Evolutionary conservation across 2,113 vertebrate species (phyloP).

Genomic region (Serilophus lunatus): DNA sequence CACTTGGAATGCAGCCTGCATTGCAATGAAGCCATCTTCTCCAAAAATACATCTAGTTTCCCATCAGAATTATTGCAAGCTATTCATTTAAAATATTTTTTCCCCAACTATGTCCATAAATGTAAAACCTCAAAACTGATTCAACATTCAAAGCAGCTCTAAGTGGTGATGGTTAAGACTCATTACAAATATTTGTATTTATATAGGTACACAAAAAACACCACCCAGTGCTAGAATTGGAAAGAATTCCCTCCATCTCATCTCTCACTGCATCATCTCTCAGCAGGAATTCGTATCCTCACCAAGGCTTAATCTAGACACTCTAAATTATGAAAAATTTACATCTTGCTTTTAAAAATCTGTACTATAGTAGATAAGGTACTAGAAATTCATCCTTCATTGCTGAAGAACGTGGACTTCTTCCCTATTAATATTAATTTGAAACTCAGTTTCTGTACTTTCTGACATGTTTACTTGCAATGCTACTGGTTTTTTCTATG

Average conservation of each 20-base stretch:
- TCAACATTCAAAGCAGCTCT: not conserved
- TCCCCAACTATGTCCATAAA: not conserved
- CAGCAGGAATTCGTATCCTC: not conserved
- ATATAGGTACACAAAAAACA: not conserved
- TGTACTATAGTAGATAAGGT: not conserved
- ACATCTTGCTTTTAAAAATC: not conserved
- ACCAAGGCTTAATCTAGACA: not conserved
- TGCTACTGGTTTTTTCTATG: not conserved
- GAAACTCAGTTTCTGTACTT: not conserved
- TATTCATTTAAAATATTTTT: not conserved
- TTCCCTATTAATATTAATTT: slow-evolving; percentile 3
- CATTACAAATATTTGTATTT: not conserved
- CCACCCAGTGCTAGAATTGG: not conserved
- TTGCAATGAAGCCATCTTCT: not conserved
- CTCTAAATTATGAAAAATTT: not conserved
- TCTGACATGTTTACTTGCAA: slow-evolving; percentile 24
- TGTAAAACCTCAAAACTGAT: not conserved
- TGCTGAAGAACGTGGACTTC: not conserved
- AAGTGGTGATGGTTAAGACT: not conserved
- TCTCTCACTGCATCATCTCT: not conserved
- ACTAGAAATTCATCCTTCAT: not conserved
- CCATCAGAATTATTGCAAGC: not conserved
- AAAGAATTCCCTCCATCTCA: not conserved
- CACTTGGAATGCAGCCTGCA: not conserved
- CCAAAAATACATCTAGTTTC: not conserved